Evolutionary conservation across 2,888 invertebrate genomes (phyloP).

Genomic region (Coelopa pilipes): DNA sequence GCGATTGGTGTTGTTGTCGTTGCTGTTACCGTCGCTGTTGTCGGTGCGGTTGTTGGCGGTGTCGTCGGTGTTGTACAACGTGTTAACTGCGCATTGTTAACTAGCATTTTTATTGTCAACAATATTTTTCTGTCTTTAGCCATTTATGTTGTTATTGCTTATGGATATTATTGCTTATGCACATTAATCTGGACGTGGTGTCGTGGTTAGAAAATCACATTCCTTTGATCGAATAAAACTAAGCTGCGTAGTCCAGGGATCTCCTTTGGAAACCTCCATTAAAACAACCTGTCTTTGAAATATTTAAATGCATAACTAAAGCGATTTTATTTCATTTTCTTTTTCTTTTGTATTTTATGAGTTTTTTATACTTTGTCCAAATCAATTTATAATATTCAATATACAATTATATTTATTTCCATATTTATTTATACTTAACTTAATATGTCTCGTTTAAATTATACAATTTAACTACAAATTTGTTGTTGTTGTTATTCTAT

Average conservation of each 20-base stretch:
- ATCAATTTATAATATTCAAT: conserved; percentile 32
- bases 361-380: conserved; percentile 34
- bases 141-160: no score
- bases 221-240: no score
- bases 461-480: conserved; percentile 54
- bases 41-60: no score
- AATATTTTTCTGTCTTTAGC: neutral
- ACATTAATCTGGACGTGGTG: no score
- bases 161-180: neutral
- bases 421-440: conserved; percentile 14
- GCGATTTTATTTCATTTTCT: conserved; percentile 42
- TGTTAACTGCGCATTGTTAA: neutral
- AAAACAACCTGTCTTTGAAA: neutral
- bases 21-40: no score
- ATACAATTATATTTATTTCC: conserved; percentile 1
- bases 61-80: conserved; percentile 24
- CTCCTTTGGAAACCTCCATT: neutral
- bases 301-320: conserved; percentile 37
- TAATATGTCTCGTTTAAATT: neutral
- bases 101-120: conserved; percentile 39
- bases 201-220: no score
- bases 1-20: conserved; percentile 6
- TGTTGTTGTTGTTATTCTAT: conserved; percentile 42
- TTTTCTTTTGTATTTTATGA: conserved; percentile 42
- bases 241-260: no score